phyloP scores from a whole-genome alignment of 2,888 invertebrate species.

The Ectropis crepuscularia region DNA sequence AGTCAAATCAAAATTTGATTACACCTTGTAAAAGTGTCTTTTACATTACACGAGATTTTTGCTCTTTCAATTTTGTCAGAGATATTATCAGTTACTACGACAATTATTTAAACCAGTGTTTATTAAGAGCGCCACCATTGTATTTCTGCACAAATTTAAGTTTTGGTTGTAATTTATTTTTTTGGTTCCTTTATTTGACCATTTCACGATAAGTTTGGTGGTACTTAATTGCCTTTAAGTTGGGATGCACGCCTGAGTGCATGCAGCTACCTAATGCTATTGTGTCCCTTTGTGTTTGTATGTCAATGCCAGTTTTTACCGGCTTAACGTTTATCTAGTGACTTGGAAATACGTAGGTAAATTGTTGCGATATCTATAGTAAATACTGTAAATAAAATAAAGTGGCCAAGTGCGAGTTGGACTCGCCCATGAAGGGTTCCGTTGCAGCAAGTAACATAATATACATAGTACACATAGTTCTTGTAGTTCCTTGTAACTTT shows the following conservation, averaged over 20 bases:
- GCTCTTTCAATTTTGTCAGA: conserved; percentile 11
- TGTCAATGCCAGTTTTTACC: conserved; percentile 10
- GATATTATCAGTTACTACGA: conserved; percentile 22
- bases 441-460: no score
- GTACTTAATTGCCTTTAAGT: conserved; percentile 13
- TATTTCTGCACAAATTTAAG: no score
- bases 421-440: no score
- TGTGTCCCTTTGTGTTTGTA: conserved; percentile 21
- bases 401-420: no score
- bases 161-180: no score
- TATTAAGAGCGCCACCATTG: no score
- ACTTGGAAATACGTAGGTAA: neutral
- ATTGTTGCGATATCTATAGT: neutral
- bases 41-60: conserved; percentile 1
- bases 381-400: no score
- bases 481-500: no score
- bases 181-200: no score
- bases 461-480: no score
- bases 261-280: conserved; percentile 19
- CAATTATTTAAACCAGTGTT: neutral
- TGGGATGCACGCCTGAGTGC: conserved; percentile 27
- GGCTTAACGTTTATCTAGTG: conserved; percentile 9
- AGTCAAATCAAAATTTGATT: no score
- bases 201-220: no score
- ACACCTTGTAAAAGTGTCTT: conserved; percentile 7